phyloP scores from a whole-genome alignment of 2,113 vertebrate species.

The Brachionichthys hirsutus region DNA sequence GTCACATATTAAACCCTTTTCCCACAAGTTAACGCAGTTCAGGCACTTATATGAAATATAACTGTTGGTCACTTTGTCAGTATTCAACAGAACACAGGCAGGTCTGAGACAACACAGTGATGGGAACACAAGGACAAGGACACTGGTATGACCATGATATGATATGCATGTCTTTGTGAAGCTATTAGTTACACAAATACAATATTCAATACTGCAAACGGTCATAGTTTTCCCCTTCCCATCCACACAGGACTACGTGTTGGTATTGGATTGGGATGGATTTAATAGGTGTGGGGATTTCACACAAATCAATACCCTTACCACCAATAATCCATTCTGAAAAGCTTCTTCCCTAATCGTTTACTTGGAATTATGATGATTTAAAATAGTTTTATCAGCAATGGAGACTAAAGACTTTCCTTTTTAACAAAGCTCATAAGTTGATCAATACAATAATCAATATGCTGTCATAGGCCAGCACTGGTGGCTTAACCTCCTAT shows the following conservation, averaged over 20 bases:
- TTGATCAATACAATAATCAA: no score
- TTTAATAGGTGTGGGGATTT: not conserved
- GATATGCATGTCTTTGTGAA: not conserved
- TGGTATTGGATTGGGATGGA: constrained; percentile 2
- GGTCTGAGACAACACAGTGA: not conserved
- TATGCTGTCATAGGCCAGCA: no score
- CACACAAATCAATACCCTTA: constrained; percentile 3
- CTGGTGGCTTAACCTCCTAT: no score
- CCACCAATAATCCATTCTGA: not conserved
- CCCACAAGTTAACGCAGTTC: no score
- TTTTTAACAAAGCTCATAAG: no score
- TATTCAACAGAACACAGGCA: not conserved
- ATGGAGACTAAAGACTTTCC: not conserved
- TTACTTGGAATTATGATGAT: not conserved
- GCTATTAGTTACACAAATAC: not conserved
- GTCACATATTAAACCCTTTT: no score
- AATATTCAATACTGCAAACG: constrained; percentile 11
- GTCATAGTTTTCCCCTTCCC: constrained; percentile 2
- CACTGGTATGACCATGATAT: constrained; percentile 5
- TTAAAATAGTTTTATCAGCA: not conserved
- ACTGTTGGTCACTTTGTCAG: no score
- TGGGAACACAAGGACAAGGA: not conserved
- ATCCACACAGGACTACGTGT: not conserved
- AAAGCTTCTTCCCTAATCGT: not conserved
- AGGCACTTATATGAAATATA: no score